These are phyloP conservation scores for Drosophila rufa DNA, from an alignment of 1,140 invertebrate species.

Conservation along the genomic window DNA sequence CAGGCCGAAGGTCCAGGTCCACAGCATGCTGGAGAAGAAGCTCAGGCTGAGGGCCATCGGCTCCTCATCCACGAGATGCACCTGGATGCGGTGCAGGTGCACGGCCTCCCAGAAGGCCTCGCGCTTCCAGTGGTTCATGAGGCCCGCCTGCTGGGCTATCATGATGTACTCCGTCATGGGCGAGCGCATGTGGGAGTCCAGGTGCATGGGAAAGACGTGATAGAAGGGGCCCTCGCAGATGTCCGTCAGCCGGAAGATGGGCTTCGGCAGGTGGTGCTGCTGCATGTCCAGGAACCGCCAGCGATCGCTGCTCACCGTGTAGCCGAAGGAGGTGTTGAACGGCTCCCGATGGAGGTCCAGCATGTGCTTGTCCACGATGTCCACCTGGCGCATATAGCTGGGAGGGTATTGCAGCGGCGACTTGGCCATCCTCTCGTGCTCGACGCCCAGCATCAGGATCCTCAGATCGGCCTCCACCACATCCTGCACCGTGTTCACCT, in stretches of 20 bases:
- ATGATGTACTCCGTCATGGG: constrained; percentile 67
- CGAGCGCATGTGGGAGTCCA: constrained; percentile 65
- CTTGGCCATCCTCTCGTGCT: constrained; percentile 45
- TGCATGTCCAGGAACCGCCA: constrained; percentile 69
- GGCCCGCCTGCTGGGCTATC: constrained; percentile 66
- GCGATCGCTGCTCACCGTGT: constrained; percentile 70
- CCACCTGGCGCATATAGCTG: constrained; percentile 55
- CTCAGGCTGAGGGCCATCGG: constrained; percentile 51
- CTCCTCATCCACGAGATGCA: constrained; percentile 49
- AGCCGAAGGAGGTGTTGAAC: constrained; percentile 64
- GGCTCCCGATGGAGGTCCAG: constrained; percentile 51
- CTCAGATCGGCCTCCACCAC: constrained; percentile 61
- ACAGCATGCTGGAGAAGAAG: constrained; percentile 62
- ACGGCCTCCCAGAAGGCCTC: constrained; percentile 70
- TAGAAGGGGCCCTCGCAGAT: constrained; percentile 78
- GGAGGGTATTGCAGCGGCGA: constrained; percentile 24
- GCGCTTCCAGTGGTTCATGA: constrained; percentile 55
- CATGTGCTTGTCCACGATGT: constrained; percentile 35
- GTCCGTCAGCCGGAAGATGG: constrained; percentile 60
- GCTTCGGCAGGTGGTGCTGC: constrained; percentile 57
- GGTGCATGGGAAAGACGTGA: constrained; percentile 71
- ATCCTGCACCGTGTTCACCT: constrained; percentile 66
- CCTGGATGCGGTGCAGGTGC: constrained; percentile 33
- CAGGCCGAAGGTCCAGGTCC: constrained; percentile 66
- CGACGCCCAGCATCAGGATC: constrained; percentile 60